Base-by-base conservation (phyloP, 1,140 invertebrate genomes). In the Heliconius eleuchia region DNA sequence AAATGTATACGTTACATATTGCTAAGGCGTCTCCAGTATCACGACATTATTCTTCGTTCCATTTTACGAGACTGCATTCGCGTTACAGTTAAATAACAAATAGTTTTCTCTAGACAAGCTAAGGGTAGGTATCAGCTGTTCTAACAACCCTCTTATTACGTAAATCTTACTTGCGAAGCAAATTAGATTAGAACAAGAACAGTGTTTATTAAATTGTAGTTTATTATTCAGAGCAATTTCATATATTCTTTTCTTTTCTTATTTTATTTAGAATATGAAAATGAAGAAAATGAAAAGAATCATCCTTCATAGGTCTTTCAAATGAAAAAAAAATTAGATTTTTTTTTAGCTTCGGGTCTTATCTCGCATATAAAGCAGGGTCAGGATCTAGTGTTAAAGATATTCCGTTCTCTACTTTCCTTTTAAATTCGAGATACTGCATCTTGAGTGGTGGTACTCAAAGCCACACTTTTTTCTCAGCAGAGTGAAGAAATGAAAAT, bases 31-130 rank as follows among this genome's bases (percentile, higher is more conserved):
- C 66, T 76, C 76, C 72, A 73, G 60, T 77, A 77, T 77, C 57
- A 70, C 55, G 71, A 37, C 72, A 80, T 80, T 80, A 50, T 79
- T 79, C 73, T 74, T 77, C 57, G 57, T 73, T 52, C 42, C 55
- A 19, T 37, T 66, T 73, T 76, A 66, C 52, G 42, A 74, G 23
- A n/a, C 23, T 77, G 75, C 71, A 70, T 80, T 74, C 50, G 75
- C 73, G 72, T 80, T 80, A n/a, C 77, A 55, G 57, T 66, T 77
- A 80, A 79, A 79, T 79, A 80, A 77, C 30, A 73, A 71, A 77
- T 80, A 70, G 71, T 73, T 60, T 39, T 18, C 42, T 30, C 13
- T 37, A 50, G 46, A 72, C 70, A 42, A 74, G 9, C 39, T 37
- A 52, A 0, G 18, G 18, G 50, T 18, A 42, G 23, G 60, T 52